Conservation (phyloP, 2,888 invertebrate species). For the Xestobium rufovillosum region DNA sequence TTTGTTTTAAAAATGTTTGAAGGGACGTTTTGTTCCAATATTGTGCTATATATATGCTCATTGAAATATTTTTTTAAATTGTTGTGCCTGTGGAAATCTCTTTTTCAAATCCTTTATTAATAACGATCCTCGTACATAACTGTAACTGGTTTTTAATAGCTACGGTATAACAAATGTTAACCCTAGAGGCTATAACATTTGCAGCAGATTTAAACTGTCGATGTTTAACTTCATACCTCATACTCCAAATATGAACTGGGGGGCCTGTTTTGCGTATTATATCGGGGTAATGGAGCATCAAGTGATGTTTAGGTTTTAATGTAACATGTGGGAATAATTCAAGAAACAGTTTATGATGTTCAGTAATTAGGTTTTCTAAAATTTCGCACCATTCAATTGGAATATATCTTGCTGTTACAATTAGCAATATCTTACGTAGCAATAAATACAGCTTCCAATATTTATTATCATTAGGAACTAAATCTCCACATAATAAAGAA, state of each 20-base stretch:
- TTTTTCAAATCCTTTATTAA: too few species aligned
- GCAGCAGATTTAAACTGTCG: constrained; percentile 12
- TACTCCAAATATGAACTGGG: constrained; percentile 12
- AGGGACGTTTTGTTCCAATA: too few species aligned
- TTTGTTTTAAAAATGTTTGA: too few species aligned
- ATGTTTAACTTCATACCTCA: constrained; percentile 19
- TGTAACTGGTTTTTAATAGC: constrained; percentile 13
- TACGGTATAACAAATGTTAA: constrained; percentile 12
- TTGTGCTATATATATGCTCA: too few species aligned
- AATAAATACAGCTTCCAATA: constrained; percentile 22
- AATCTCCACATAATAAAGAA: constrained; percentile 21
- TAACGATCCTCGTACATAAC: too few species aligned
- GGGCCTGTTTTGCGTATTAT: constrained; percentile 18
- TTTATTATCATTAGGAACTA: constrained; percentile 18
- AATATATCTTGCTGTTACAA: too few species aligned
- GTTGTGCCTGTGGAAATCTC: too few species aligned
- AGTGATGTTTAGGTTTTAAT: constrained; percentile 21
- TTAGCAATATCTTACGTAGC: constrained; percentile 16
- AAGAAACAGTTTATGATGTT: constrained; percentile 18
- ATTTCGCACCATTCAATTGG: too few species aligned
- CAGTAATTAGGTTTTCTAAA: constrained; percentile 12
- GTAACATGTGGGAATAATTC: constrained; percentile 13
- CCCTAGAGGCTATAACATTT: constrained; percentile 12
- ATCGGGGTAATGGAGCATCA: constrained; percentile 18
- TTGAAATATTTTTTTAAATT: too few species aligned